A percentile compares a stretch with the other conserved stretches of the same genome.
Conservation (phyloP, 2,113 vertebrate genomes). For the Syngnathus floridae region DNA sequence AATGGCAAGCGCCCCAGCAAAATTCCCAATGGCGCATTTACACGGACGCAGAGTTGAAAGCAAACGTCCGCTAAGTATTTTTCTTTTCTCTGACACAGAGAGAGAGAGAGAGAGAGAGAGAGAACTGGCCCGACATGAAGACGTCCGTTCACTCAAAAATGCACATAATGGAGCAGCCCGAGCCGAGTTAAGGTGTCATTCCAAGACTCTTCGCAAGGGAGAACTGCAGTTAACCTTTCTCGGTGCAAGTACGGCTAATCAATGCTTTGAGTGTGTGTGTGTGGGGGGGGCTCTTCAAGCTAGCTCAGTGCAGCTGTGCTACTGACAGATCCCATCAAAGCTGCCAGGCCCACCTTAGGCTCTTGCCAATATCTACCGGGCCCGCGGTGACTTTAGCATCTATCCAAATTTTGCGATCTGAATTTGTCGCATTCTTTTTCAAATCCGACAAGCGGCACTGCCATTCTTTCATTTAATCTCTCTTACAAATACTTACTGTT, state of each 20-base stretch:
- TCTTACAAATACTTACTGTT: conserved; percentile 28
- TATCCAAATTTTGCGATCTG: background rate
- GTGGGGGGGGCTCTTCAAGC: conserved; percentile 14
- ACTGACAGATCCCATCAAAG: conserved; percentile 77
- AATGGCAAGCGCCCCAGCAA: conserved; percentile 35
- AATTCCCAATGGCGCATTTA: conserved; percentile 56
- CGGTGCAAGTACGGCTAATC: conserved; percentile 20
- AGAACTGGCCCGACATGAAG: conserved; percentile 13
- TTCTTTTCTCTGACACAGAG: conserved; percentile 16
- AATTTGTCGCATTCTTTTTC: background rate
- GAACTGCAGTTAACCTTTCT: background rate
- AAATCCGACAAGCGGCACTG: conserved; percentile 18
- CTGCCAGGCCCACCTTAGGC: conserved; percentile 19
- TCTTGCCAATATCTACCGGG: conserved; percentile 26
- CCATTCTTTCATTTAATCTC: conserved; percentile 27
- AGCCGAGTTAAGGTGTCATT: background rate
- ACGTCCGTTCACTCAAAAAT: conserved; percentile 22
- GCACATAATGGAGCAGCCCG: conserved; percentile 7
- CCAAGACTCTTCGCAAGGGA: background rate
- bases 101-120: conserved; percentile 16
- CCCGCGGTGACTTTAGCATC: conserved; percentile 74
- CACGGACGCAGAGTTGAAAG: conserved; percentile 45
- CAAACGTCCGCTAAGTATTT: conserved; percentile 33
- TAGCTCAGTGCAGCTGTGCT: conserved; percentile 64
- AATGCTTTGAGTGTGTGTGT: conserved; percentile 24